These are phyloP conservation scores for Zaprionus africanus DNA, from an alignment of 1,140 invertebrate species.

Conservation along the genomic window DNA sequence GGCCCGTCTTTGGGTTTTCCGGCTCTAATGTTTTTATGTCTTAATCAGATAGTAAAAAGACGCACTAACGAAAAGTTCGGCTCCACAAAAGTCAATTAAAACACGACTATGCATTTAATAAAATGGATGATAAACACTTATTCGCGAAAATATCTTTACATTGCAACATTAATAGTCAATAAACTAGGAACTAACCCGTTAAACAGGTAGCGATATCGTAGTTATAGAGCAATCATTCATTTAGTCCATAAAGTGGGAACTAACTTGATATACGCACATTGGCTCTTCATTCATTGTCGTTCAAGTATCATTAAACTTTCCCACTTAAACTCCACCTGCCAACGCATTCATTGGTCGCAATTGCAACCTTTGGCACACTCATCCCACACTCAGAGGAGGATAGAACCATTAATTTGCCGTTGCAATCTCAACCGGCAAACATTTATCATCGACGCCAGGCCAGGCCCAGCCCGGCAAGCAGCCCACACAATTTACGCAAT, in stretches of 20 bases:
- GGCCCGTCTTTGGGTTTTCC: background rate
- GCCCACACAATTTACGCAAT: constrained; percentile 64
- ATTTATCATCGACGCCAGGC: constrained; percentile 70
- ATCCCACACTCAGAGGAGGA: background rate
- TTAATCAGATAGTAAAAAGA: background rate
- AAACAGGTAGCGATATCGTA: background rate
- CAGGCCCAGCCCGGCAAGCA: constrained; percentile 27
- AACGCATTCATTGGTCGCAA: constrained; percentile 24
- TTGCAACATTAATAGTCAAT: background rate
- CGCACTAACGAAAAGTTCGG: too few relatives aligned
- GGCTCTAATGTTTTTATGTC: background rate
- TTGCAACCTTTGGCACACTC: constrained; percentile 6
- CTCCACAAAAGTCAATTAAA: too few relatives aligned
- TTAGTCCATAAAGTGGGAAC: background rate
- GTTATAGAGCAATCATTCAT: background rate
- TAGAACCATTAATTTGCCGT: constrained; percentile 55
- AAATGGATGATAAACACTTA: background rate
- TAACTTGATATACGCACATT: background rate
- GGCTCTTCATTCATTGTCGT: background rate
- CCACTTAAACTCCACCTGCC: constrained; percentile 27
- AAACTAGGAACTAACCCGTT: background rate
- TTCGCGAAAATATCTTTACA: background rate
- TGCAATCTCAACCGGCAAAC: constrained; percentile 61
- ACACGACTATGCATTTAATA: background rate
- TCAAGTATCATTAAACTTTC: constrained; percentile 14